Conservation (phyloP, 2,888 invertebrate species). For the Mimachlamys varia region DNA sequence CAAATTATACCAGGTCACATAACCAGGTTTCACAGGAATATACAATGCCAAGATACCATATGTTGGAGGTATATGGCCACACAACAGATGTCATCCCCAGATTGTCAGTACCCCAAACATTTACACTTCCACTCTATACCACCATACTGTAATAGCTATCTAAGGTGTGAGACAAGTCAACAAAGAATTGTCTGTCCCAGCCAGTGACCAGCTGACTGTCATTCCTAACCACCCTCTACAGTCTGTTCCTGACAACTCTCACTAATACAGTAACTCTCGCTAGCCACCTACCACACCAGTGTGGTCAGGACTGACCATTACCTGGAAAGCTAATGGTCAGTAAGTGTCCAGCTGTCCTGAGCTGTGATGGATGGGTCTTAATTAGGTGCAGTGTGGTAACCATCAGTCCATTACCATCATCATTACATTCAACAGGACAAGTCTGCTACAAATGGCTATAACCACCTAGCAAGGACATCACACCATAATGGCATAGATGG, state of each 20-base stretch:
- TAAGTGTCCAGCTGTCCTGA: constrained; percentile 1
- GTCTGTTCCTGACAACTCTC: neutral
- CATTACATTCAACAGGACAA: neutral
- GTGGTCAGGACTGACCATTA: neutral
- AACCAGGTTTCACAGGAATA: too few species aligned
- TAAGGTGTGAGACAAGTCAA: neutral
- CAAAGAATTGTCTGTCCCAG: neutral
- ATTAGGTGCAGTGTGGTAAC: neutral
- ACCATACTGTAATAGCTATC: neutral
- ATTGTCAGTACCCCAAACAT: neutral
- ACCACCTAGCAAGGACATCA: neutral
- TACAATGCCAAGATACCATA: neutral
- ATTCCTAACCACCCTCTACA: neutral
- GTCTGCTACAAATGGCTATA: neutral
- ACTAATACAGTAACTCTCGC: neutral
- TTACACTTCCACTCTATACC: neutral
- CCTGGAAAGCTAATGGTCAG: neutral
- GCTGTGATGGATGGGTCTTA: neutral
- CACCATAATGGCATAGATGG: neutral
- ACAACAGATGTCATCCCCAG: neutral
- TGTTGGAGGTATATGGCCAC: neutral
- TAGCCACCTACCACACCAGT: neutral
- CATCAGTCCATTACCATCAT: neutral
- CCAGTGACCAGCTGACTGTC: too few species aligned
- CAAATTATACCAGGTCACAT: too few species aligned